phyloP scores from a whole-genome alignment of 2,113 vertebrate species.

The Varanus komodoensis region DNA sequence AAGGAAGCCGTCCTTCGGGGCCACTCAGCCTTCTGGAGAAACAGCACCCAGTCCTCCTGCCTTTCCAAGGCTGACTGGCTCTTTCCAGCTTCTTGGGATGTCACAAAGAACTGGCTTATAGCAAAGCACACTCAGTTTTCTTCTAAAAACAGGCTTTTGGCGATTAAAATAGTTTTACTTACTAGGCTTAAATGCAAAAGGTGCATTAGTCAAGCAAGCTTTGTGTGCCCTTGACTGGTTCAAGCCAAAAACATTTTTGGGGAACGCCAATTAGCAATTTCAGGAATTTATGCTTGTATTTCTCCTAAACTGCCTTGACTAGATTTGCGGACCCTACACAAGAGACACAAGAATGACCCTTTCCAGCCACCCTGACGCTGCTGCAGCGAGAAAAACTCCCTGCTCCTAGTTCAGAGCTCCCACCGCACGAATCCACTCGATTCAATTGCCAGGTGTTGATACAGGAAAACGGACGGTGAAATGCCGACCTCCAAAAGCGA shows the following conservation, averaged over 20 bases:
- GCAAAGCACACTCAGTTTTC: too few relatives aligned
- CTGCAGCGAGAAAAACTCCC: background rate
- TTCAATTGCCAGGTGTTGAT: background rate
- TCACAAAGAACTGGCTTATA: background rate
- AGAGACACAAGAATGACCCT: fast-evolving
- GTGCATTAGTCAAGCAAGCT: background rate
- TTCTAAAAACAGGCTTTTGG: background rate
- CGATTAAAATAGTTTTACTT: background rate
- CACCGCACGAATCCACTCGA: background rate
- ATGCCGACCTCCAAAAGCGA: background rate
- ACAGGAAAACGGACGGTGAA: background rate
- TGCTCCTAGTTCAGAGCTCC: constrained; percentile 20
- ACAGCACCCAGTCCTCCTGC: background rate
- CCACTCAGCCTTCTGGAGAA: background rate
- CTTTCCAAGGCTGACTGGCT: background rate
- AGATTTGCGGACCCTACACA: fast-evolving
- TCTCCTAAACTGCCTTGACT: fast-evolving
- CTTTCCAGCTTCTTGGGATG: background rate
- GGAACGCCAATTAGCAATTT: background rate
- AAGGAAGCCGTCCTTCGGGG: background rate
- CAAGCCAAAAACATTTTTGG: background rate
- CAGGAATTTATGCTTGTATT: fast-evolving
- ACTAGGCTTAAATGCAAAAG: background rate
- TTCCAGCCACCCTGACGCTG: fast-evolving
- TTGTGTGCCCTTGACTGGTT: fast-evolving